Percentiles rank a stretch among this genome's conserved stretches.
These are phyloP conservation scores for Neodiprion fabricii DNA, from an alignment of 1,140 invertebrate genomes.

Conservation along the genomic window DNA sequence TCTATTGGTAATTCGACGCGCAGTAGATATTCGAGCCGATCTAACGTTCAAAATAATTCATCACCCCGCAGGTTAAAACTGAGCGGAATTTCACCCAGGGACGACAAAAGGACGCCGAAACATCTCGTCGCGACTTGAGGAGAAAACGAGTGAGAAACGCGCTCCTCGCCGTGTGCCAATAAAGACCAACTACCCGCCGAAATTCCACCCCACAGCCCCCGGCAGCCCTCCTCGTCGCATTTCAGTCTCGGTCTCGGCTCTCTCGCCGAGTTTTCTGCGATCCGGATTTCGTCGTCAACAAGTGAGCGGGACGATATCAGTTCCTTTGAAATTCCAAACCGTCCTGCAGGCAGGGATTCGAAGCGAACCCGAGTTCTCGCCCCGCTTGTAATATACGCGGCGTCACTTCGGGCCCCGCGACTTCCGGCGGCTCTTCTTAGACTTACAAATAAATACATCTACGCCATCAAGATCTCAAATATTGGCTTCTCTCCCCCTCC, in stretches of 20 bases:
- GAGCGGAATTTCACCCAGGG: no score
- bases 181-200: not conserved
- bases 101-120: not conserved
- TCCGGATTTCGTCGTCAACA: conserved; percentile 5
- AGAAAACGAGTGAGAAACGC: not conserved
- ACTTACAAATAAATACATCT: not conserved
- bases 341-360: not conserved
- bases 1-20: no score
- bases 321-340: conserved; percentile 4
- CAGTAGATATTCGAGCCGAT: no score
- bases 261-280: not conserved
- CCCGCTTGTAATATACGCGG: not conserved
- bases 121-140: not conserved
- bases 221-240: not conserved
- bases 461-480: not conserved
- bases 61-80: no score
- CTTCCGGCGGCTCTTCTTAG: not conserved
- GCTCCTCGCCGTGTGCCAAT: not conserved
- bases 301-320: not conserved
- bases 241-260: not conserved
- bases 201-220: not conserved
- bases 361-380: not conserved
- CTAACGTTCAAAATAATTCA: no score
- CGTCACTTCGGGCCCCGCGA: not conserved
- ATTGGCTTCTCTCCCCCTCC: not conserved